These are phyloP conservation scores for Onthophagus taurus DNA, from an alignment of 1,140 invertebrate genomes.

Conservation along the genomic window DNA sequence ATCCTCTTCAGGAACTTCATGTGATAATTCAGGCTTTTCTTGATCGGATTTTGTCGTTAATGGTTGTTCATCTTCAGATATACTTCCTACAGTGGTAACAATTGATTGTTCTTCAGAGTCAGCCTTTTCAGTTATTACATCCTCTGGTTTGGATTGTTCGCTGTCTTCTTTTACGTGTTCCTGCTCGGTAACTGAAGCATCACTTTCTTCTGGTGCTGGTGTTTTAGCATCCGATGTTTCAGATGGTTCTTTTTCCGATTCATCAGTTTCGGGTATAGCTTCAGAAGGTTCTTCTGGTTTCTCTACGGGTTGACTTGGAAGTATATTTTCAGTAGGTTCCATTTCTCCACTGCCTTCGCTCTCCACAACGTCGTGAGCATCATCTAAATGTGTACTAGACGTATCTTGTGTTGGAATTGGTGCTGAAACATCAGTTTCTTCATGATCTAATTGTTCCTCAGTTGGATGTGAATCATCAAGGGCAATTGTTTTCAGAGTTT, in stretches of 20 bases:
- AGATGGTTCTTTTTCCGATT: slow-evolving; percentile 6
- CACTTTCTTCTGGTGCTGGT: background rate
- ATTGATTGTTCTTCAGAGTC: slow-evolving; percentile 14
- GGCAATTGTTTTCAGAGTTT: background rate
- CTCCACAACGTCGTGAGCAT: background rate
- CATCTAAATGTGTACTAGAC: background rate
- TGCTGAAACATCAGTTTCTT: background rate
- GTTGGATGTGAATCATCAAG: background rate
- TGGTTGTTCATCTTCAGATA: slow-evolving; percentile 2
- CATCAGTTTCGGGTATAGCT: slow-evolving; percentile 7
- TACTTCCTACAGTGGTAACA: slow-evolving; percentile 14
- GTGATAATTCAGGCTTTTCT: background rate
- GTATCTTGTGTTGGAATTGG: background rate
- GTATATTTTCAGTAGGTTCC: background rate
- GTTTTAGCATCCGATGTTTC: background rate
- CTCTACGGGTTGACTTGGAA: background rate
- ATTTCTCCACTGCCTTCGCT: background rate
- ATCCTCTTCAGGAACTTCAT: slow-evolving; percentile 17
- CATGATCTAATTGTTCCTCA: background rate
- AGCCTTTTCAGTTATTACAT: slow-evolving; percentile 10
- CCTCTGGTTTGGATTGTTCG: slow-evolving; percentile 9
- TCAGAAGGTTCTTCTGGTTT: slow-evolving; percentile 1
- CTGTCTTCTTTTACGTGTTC: slow-evolving; percentile 3
- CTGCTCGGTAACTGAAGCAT: background rate
- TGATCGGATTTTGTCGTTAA: background rate